phyloP scores from a whole-genome alignment of 2,888 invertebrate species.

The Apoderus coryli region DNA sequence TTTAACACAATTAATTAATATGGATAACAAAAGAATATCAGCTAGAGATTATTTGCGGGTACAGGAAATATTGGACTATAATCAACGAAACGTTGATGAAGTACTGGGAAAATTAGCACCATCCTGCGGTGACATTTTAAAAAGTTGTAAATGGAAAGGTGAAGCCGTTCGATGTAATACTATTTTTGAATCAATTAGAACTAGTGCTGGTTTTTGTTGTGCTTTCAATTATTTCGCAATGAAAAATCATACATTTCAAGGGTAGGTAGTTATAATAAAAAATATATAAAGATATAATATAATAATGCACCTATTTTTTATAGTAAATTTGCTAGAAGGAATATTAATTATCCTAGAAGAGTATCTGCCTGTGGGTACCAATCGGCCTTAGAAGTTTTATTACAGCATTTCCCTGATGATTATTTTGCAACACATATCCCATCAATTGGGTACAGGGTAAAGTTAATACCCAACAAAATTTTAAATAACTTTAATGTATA shows the following conservation, averaged over 20 bases:
- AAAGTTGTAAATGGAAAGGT: constrained; percentile 26
- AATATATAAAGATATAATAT: too few species aligned
- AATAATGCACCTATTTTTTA: too few species aligned
- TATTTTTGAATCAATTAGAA: constrained; percentile 24
- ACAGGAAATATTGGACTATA: constrained; percentile 18
- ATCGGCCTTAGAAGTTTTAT: constrained; percentile 45
- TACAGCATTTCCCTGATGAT: constrained; percentile 41
- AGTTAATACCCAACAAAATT: too few species aligned
- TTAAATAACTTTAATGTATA: too few species aligned
- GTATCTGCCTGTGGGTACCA: constrained; percentile 55
- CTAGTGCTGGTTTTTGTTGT: constrained; percentile 40
- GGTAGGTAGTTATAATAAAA: constrained; percentile 20
- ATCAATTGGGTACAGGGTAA: constrained; percentile 45
- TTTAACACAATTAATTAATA: too few species aligned
- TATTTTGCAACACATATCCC: constrained; percentile 47
- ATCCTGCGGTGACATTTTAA: constrained; percentile 21
- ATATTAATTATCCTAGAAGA: constrained; percentile 42
- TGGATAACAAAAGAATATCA: too few species aligned
- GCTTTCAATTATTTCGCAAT: constrained; percentile 45
- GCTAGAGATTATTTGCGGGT: too few species aligned
- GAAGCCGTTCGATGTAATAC: constrained; percentile 22
- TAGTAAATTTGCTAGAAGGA: constrained; percentile 22
- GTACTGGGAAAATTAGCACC: constrained; percentile 17
- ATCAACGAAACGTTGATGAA: constrained; percentile 15
- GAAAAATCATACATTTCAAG: constrained; percentile 24